Conservation (phyloP, 2,888 invertebrate species). For the Eubasilissa splendida region DNA sequence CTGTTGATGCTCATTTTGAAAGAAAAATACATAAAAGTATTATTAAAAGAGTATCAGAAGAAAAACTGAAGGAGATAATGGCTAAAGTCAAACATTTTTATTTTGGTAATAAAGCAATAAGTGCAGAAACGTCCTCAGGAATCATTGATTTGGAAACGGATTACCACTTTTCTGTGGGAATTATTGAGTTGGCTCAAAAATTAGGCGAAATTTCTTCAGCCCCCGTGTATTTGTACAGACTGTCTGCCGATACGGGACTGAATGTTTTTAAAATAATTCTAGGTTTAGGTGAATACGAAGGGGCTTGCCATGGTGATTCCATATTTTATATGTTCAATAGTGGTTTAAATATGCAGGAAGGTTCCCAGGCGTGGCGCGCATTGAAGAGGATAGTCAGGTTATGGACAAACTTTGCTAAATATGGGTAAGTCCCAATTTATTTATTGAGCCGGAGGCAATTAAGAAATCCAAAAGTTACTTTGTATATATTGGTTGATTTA, state of each 20-base stretch:
- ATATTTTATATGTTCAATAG: conserved; percentile 68
- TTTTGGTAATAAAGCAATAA: conserved; percentile 61
- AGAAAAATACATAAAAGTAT: conserved; percentile 68
- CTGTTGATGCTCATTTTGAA: conserved; percentile 61
- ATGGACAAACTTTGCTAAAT: conserved; percentile 69
- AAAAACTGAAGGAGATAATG: conserved; percentile 62
- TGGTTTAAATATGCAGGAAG: conserved; percentile 63
- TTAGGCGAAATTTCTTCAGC: background rate
- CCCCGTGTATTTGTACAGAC: conserved; percentile 60
- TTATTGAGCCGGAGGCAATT: too few species aligned
- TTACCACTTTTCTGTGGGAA: conserved; percentile 26
- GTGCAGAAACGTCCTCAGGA: conserved; percentile 56
- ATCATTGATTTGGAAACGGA: conserved; percentile 41
- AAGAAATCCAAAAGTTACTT: too few species aligned
- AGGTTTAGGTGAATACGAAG: conserved; percentile 59
- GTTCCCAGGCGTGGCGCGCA: conserved; percentile 63
- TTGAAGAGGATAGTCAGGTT: conserved; percentile 65
- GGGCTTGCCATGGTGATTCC: conserved; percentile 70
- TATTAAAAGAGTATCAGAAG: conserved; percentile 63
- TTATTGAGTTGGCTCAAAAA: conserved; percentile 23
- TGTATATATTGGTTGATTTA: too few species aligned
- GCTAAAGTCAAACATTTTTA: conserved; percentile 64
- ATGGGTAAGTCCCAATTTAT: conserved; percentile 62
- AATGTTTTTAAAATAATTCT: conserved; percentile 59
- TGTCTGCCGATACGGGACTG: conserved; percentile 64